phyloP scores from a whole-genome alignment of 2,797 vertebrate genomes.

The Anabacerthia variegaticeps region DNA sequence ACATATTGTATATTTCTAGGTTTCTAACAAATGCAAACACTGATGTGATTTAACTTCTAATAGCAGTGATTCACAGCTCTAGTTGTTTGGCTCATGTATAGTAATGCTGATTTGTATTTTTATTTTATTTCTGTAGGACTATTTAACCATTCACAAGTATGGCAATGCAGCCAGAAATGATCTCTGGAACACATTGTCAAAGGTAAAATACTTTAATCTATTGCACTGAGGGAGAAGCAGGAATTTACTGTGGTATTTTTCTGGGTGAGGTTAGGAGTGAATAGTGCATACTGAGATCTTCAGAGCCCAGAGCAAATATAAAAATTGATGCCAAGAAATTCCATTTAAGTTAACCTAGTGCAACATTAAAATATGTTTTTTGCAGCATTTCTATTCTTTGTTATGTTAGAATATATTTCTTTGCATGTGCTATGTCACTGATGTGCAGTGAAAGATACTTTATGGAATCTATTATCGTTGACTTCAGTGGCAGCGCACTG shows the following conservation, averaged over 20 bases:
- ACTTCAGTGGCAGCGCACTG: not conserved
- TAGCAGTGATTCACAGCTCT: not conserved
- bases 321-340: constrained; percentile 1
- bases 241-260: not conserved
- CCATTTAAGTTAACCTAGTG: not conserved
- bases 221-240: not conserved
- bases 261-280: not conserved
- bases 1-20: not conserved
- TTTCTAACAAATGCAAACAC: not conserved
- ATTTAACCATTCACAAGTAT: constrained; percentile 95
- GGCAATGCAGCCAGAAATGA: constrained; percentile 94
- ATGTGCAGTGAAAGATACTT: not conserved
- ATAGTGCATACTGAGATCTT: not conserved
- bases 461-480: not conserved
- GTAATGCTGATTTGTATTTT: constrained; percentile 66
- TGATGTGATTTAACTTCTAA: not conserved
- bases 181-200: constrained; percentile 93
- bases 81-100: constrained; percentile 42
- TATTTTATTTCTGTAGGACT: constrained; percentile 84
- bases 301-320: not conserved
- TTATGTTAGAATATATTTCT: not conserved
- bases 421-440: not conserved
- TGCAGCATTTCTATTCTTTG: not conserved
- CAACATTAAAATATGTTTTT: not conserved
- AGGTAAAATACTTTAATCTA: constrained; percentile 80